Base-by-base conservation (phyloP, 2,797 vertebrate genomes). In the Chrysolophus pictus region DNA sequence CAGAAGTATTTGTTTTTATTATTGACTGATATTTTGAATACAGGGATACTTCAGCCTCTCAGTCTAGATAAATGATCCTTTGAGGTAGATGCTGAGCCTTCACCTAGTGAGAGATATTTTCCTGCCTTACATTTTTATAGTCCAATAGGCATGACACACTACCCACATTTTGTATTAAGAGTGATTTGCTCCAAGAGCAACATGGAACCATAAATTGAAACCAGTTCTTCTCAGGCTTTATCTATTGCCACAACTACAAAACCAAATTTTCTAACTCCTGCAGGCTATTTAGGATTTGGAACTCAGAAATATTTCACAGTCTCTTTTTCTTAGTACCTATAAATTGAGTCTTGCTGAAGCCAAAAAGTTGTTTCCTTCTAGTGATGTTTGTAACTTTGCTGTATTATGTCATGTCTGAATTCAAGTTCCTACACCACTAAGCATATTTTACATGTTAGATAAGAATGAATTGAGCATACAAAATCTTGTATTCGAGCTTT, bases 21-120 rank as follows among this genome's bases (percentile, higher is more conserved):
- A 91, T 89, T 92, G 90, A 88, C 88, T 67, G 79, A 60, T 91
- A 62, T 94, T 94, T 95, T 87, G 81, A 79, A 73, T 82, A 84
- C 18, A 90, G 41, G 62, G 59, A 46, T 46, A 63, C 65, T 35
- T 79, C 74, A 84, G n/a, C 44, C 23, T 84, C 74, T 79, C 37
- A 62, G 74, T 76, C 35, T 64, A 73, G 67, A 65, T 1, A 86
- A 67, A 68, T 93, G 88, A 76, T 93, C 75, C 89, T 93, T 78
- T 49, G 21, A 86, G 73, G 76, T 71, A 74, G 58, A 71, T 90
- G 28, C 53, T 0, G 3, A 76, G 42, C 67, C 18, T 86, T 94
- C 60, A 91, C 71, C 62, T 84, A 79, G 73, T 75, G 44, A 88
- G 74, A 93, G 64, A 90, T 79, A 86, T 88, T 90, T 91, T 23